Evolutionary conservation across 2,888 invertebrate genomes (phyloP), one percentile per base, ranked within the genome.

Genomic region (Drosophila subsilvestris): DNA sequence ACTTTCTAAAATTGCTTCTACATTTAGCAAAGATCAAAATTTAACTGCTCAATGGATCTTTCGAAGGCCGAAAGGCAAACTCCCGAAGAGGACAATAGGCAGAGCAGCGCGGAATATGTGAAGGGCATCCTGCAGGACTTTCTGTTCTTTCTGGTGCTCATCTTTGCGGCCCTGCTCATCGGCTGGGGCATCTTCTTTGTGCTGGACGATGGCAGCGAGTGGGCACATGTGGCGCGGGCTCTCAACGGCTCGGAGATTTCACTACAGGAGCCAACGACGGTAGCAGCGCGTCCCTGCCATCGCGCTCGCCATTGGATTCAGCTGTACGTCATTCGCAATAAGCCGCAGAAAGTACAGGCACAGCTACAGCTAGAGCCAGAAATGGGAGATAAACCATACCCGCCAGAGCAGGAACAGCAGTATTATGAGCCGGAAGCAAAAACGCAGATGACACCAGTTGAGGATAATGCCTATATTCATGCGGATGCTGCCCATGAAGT

Each of bases 81-180:
- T 3, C 42, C 53, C n/a, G 25, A 10, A 9, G 42, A 9, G 1
- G 25, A 25, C 12, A 29, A 22, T 3, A 42, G 49, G 3, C 7
- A 56, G 0, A 18, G 43, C 0, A 32, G 49, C 27, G 45, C 32
- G 6, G 25, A 45, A 6, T 62, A 20, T 6, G 0, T 72, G 6
- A 55, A 37, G 1, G 20, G 42, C 6, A 17, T 80, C 48, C 27
- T 78, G 14, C 66, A 75, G 47, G 75, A 80, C 20, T 20, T 71
- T 8, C 7, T 80, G 5, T 78, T 63, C 10, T 75, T 78, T 27
- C 18, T 78, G 2, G n/a, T 73, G 5, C 18, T 80, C 32, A 50
- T 59, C 7, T 44, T 61, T 5, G 7, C 78, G 10, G 63, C 61
- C 9, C 17, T 73, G 32, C 58, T 80, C 1, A 45, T 81, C 7